Evolutionary conservation across 1,140 invertebrate species (phyloP).

Genomic region (Lucilia cuprina): DNA sequence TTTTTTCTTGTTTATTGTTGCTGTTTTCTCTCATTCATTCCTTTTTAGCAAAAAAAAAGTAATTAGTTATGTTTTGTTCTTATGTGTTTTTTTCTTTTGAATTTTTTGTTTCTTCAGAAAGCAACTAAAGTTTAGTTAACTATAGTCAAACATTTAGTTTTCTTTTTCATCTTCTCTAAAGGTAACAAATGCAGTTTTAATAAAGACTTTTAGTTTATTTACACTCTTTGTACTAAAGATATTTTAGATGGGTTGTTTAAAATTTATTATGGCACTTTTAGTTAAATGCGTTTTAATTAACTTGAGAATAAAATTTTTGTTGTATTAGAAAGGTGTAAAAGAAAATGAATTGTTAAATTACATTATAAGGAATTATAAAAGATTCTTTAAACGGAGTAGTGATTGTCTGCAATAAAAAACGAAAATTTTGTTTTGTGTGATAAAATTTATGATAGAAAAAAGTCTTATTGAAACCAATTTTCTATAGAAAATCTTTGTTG

Average conservation of each 20-base stretch:
- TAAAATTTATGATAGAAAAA: too few species aligned
- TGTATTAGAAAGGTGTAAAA: constrained; percentile 21
- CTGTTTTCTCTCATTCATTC: not conserved
- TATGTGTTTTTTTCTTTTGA: not conserved
- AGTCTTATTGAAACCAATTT: too few species aligned
- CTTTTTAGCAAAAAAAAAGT: not conserved
- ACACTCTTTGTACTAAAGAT: not conserved
- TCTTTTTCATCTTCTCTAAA: not conserved
- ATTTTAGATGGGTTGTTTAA: not conserved
- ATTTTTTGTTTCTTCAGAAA: too few species aligned
- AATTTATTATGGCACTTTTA: constrained; percentile 19
- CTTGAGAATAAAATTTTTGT: constrained; percentile 8
- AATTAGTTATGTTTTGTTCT: not conserved
- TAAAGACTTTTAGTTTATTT: not conserved
- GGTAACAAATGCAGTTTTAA: constrained; percentile 14
- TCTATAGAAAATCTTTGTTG: too few species aligned
- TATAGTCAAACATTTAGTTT: not conserved
- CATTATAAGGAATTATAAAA: not conserved
- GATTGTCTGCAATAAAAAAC: too few species aligned
- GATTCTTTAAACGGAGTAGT: too few species aligned
- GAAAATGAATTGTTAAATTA: not conserved
- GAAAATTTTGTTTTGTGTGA: too few species aligned
- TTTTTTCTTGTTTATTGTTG: not conserved
- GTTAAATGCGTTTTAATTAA: constrained; percentile 29
- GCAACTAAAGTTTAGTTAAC: constrained; percentile 1